Evolutionary conservation across 2,797 vertebrate species (phyloP), one percentile per base, ranked within the genome.

Genomic region (Eidolon dupreanum): DNA sequence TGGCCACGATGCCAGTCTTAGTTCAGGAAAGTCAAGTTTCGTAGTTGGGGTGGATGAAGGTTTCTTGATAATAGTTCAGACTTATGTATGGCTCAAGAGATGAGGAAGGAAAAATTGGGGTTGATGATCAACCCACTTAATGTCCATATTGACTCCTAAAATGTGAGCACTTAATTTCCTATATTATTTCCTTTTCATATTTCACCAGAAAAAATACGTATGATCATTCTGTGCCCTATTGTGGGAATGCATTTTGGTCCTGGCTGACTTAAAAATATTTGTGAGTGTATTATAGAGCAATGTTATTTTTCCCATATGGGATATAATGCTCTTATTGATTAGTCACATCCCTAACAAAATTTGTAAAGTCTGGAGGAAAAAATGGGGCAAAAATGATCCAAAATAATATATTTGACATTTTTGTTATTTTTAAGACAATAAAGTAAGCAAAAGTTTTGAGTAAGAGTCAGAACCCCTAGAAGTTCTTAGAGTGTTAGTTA

Each of bases 1-100:
- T 93, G 90, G 84, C 61, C 28, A 0, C 4, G 6, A 13, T 93
- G 87, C 74, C 66, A 92, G 71, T 85, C 73, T 66, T 77, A 15
- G 77, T 94, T 96, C 93, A 81, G 94, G 94, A 97, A 97, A 92
- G 94, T 93, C 92, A 93, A 91, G 94, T 97, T 96, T 90, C 49
- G 93, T 53, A 89, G n/a, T 77, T 73, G 11, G 68, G 70, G 66
- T 75, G 79, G 79, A 55, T 91, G 49, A 81, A 91, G 85, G 95
- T 53, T 95, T 92, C 78, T 51, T 89, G 90, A 51, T 94, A 90
- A 91, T 74, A 93, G 24, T 33, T 95, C 26, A 87, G 74, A 78
- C 31, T 87, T 87, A 73, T 5, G 20, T 78, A 36, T 89, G 87
- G 79, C 84, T 94, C 51, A 93, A 38, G 71, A 88, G 73, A 93